Percentiles rank a stretch among this genome's conserved stretches.
Evolutionary conservation across 2,113 vertebrate genomes (phyloP).

Genomic region (Aphyosemion australe): DNA sequence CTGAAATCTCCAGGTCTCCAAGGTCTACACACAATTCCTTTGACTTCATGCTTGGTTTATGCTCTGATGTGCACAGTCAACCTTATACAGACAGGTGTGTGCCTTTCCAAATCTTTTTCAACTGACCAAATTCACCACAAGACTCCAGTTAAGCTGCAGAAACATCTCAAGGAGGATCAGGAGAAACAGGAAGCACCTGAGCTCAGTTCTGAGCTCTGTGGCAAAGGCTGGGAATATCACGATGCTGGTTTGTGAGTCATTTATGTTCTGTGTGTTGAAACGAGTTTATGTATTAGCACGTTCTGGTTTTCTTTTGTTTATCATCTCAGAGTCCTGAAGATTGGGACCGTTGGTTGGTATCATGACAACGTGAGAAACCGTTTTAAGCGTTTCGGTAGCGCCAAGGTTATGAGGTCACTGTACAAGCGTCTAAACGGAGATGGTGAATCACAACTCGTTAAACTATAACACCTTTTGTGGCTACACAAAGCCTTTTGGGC

Average conservation of each 20-base stretch:
- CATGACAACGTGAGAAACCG: constrained; percentile 87
- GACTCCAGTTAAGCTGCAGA: no score
- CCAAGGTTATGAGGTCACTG: constrained; percentile 91
- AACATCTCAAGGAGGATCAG: neutral
- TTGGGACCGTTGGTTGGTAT: constrained; percentile 91
- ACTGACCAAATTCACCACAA: no score
- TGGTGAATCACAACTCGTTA: constrained; percentile 39
- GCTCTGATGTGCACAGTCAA: no score
- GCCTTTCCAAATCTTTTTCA: no score
- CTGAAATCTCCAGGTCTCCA: no score
- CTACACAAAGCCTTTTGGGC: neutral
- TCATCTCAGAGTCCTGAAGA: constrained; percentile 86
- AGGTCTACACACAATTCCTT: no score
- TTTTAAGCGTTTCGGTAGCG: constrained; percentile 92
- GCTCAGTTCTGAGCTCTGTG: no score
- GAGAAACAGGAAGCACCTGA: neutral
- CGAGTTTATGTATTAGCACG: neutral
- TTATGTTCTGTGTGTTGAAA: no score
- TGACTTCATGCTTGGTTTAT: no score
- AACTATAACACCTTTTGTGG: neutral
- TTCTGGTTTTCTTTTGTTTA: neutral
- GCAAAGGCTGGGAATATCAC: no score
- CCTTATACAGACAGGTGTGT: no score
- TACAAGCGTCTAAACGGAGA: constrained; percentile 84
- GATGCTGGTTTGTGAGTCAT: neutral